Percentiles rank a stretch among this genome's conserved stretches.
phyloP scores from a whole-genome alignment of 2,797 vertebrate genomes.

The Oreonectes daqikongensis region DNA sequence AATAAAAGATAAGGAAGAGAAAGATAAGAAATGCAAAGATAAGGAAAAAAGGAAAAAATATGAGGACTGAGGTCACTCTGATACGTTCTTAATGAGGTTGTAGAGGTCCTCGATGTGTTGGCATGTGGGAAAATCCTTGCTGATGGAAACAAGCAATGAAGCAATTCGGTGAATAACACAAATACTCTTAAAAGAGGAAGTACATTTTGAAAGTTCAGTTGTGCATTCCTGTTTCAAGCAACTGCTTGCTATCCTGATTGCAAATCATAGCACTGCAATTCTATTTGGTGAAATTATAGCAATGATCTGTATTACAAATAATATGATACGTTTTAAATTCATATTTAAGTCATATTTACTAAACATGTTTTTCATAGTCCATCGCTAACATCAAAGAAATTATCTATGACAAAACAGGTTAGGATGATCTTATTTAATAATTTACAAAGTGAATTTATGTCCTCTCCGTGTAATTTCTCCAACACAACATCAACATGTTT shows the following conservation, averaged over 20 bases:
- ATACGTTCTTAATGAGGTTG: background rate
- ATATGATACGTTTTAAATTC: background rate
- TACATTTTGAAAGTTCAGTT: background rate
- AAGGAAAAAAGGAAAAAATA: conserved; percentile 36
- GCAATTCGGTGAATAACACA: conserved; percentile 11
- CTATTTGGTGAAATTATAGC: background rate
- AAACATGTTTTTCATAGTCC: background rate
- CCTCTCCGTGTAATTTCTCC: no score
- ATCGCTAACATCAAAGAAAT: background rate
- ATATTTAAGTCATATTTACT: background rate
- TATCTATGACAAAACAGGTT: no score
- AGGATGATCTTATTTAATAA: no score
- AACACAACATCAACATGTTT: no score
- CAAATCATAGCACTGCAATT: background rate
- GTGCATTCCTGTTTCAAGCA: conserved; percentile 7
- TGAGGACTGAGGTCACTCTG: background rate
- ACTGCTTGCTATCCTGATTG: background rate
- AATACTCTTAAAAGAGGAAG: background rate
- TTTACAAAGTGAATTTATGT: no score
- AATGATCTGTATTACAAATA: background rate
- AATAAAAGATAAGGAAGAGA: conserved; percentile 51
- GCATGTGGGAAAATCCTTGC: background rate
- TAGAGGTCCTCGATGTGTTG: background rate
- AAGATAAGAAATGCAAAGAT: conserved; percentile 50
- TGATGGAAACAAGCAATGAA: background rate